Base-by-base conservation (phyloP, 2,797 vertebrate species). In the Bryconaethiops microstoma region DNA sequence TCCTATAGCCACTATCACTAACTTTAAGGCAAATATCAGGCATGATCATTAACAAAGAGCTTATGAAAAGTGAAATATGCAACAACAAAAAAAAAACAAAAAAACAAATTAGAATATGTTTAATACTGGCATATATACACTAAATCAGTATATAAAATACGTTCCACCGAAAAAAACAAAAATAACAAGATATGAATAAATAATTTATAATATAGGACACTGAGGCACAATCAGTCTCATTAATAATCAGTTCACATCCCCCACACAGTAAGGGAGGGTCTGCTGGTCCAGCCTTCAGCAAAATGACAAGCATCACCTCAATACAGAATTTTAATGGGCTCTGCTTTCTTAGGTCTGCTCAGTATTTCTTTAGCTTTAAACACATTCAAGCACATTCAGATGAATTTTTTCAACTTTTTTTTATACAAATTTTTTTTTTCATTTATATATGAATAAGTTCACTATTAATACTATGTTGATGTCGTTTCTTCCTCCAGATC, bases 181-280 rank as follows among this genome's bases (percentile, higher is more conserved):
- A 13, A 23, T 3, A 21, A 23, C 21, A 54, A 52, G 13, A 52
- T 71, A 29, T 54, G 17, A 52, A 54, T 73, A 2, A 72, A 54
- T 48, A 19, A 8, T 54, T 29, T 17, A 29, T n/a, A n/a, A 59
- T 80, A 74, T 62, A 67, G 42, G 45, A 74, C 77, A 52, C 40
- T 76, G 74, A 80, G 74, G 29, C 74, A 71, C 64, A 84, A 81
- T 84, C 79, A 84, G 82, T 60, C 84, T 85, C 84, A 85, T 85
- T 85, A 85, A 83, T 78, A 85, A 83, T 83, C 84, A 75, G 84
- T 81, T 81, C 84, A 85, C 84, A 85, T 85, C 81, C 84, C 78
- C 78, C 81, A 82, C 57, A 45, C 45, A 74, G 78, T 77, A 83
- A 80, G 76, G 71, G 77, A 77, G 78, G 81, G 78, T 81, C 84